Base-by-base conservation (phyloP, 1,140 invertebrate species). In the Nephotettix cincticeps region DNA sequence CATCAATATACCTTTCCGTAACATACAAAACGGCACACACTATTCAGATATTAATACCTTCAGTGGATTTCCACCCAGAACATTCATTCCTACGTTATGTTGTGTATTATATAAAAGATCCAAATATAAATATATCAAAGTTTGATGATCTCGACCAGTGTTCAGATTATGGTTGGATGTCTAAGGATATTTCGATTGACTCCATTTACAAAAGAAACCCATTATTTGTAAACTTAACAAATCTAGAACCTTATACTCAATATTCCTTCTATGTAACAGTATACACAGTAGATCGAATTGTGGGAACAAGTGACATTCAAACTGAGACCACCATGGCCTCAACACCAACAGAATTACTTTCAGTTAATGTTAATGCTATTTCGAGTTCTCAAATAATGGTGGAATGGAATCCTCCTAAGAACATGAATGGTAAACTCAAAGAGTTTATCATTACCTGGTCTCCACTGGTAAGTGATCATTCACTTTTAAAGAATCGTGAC, bases 191-290 rank as follows among this genome's bases (percentile, higher is more conserved):
- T 0, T 67, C 64, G 1, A 14, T 67, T 14, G 19, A 40, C 14
- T 6, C 21, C 6, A 6, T 4, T 19, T 6, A 28, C 23, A 14
- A 58, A 2, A 25, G 54, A 58, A 58, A 21, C 23, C 28, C 11
- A 23, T 58, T 6, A 14, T 23, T n/a, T 23, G 40, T 27, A 13
- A 43, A 67, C 23, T 23, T 67, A 27, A 43, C 82, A 0, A 80
- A 84, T 11, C 82, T 97, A 6, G 88, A 89, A 73, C 91, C 94
- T 0, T 94, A 87, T 79, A 96, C 94, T 0, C 87, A 90, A 65
- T 98, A 98, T 81, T 94, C 93, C 0, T 88, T 90, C 69, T 97
- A 95, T 81, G 89, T 97, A 0, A 92, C 93, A 79, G 95, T 94
- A 0, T 92, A 90, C 75, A 95, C 93, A 0, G 90, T 96, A 63